Percentiles rank a stretch among this genome's conserved stretches.
Conservation (phyloP, 37 sponge, comb jelly and placozoan genomes). For the Halisarca cf. caerulea region DNA sequence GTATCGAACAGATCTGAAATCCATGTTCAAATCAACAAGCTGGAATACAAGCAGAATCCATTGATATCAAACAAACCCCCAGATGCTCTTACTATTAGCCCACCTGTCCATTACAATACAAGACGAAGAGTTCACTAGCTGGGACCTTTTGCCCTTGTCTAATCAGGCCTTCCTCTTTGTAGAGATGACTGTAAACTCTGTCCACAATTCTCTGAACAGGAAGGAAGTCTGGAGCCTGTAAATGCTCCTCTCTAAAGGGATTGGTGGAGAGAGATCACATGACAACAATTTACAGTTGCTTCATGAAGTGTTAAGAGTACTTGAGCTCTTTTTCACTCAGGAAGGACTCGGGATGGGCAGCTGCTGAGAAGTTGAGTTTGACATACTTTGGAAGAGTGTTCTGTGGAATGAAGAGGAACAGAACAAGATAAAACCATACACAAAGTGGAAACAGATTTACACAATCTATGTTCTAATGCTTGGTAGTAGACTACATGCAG, state of each 20-base stretch:
- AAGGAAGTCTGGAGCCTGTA: slow-evolving; percentile 74
- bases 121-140: slow-evolving; percentile 9
- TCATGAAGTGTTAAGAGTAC: too few relatives aligned
- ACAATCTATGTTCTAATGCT: too few relatives aligned
- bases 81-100: neutral
- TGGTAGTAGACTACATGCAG: too few relatives aligned
- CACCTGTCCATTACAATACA: slow-evolving; percentile 65
- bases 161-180: slow-evolving; percentile 38
- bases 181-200: slow-evolving; percentile 48
- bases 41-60: neutral
- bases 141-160: slow-evolving; percentile 21
- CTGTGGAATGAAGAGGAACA: too few relatives aligned
- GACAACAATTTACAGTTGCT: too few relatives aligned
- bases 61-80: neutral
- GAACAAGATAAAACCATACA: too few relatives aligned
- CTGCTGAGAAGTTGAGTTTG: slow-evolving; percentile 3
- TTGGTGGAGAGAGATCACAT: too few relatives aligned
- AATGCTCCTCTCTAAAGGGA: slow-evolving; percentile 8
- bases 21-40: slow-evolving; percentile 79
- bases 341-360: slow-evolving; percentile 6
- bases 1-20: slow-evolving; percentile 87
- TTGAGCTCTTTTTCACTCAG: neutral
- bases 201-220: slow-evolving; percentile 60
- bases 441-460: too few relatives aligned
- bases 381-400: slow-evolving; percentile 7